Base-by-base conservation (phyloP, 2,797 vertebrate genomes). In the Fundulus diaphanus region DNA sequence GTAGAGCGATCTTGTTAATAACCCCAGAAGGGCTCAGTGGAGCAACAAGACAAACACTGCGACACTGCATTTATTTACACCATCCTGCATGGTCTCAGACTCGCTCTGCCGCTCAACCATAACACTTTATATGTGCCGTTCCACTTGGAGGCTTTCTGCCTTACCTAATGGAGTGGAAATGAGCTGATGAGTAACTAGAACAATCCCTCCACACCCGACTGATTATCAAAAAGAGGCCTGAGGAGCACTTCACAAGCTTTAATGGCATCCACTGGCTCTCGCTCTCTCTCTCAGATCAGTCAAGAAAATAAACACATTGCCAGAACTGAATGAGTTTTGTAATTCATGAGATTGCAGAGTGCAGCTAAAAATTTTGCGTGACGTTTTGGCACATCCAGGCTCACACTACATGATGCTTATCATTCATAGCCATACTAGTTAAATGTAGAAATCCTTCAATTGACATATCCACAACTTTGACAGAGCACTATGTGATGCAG, bases 181-280 rank as follows among this genome's bases (percentile, higher is more conserved):
- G 63, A 83, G 35, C 24, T 22, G 72, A 80, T 73, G 70, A 72
- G 67, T 33, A 61, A 78, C 76, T 48, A 27, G 83, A 76, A 78
- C 75, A 63, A 59, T 68, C 80, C 76, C 68, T 77, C 84, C 75
- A 79, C 79, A 16, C 61, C 51, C 54, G 0, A 48, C 73, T 68
- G 70, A 70, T 79, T 42, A 74, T 82, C 65, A 74, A 29, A 57
- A 49, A 44, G 51, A 12, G 74, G 51, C 70, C 12, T 54, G 78
- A 82, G n/a, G 4, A 40, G 54, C 40, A 24, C 74, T 68, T 49
- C 42, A 27, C 18, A 7, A 16, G 37, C 8, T 1, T 46, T 33
- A 16, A 1, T 18, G 74, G 20, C 76, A 52, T 72, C 35, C 8
- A 2, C 51, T 1, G 24, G 3, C 18, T 69, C 48, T 73, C 59